Conservation (phyloP, 2,797 vertebrate genomes). For the Melanotaenia parkinsoni region DNA sequence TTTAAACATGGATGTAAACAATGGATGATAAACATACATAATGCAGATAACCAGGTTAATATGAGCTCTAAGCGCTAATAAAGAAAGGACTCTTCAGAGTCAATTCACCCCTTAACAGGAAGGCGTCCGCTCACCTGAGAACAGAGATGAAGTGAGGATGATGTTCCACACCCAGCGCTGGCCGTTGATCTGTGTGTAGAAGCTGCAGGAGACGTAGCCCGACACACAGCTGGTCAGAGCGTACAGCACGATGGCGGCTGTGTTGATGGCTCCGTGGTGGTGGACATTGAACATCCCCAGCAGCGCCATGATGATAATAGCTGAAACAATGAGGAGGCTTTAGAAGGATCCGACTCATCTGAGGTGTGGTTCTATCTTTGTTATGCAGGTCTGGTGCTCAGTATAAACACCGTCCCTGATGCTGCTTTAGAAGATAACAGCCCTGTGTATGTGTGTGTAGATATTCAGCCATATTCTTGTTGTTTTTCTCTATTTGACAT, state of each 20-base stretch:
- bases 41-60: background rate
- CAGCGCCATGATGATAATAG: constrained; percentile 91
- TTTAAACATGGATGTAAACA: too few relatives aligned
- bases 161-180: constrained; percentile 96
- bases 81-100: background rate
- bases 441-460: background rate
- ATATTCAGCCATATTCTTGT: background rate
- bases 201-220: constrained; percentile 91
- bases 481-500: background rate
- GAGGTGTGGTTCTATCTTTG: too few relatives aligned
- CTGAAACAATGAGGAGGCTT: constrained; percentile 59
- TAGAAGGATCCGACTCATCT: background rate
- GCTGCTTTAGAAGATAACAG: background rate
- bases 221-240: constrained; percentile 94
- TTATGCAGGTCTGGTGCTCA: background rate
- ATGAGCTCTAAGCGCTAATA: background rate
- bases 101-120: background rate
- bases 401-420: too few relatives aligned
- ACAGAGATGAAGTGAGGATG: constrained; percentile 91
- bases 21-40: background rate
- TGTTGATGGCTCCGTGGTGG: constrained; percentile 94
- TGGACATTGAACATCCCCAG: constrained; percentile 94
- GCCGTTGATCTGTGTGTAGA: constrained; percentile 93
- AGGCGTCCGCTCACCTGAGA: constrained; percentile 84
- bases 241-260: constrained; percentile 90